These are phyloP conservation scores for Leiothrix lutea DNA, from an alignment of 2,113 vertebrate species.

Conservation along the genomic window DNA sequence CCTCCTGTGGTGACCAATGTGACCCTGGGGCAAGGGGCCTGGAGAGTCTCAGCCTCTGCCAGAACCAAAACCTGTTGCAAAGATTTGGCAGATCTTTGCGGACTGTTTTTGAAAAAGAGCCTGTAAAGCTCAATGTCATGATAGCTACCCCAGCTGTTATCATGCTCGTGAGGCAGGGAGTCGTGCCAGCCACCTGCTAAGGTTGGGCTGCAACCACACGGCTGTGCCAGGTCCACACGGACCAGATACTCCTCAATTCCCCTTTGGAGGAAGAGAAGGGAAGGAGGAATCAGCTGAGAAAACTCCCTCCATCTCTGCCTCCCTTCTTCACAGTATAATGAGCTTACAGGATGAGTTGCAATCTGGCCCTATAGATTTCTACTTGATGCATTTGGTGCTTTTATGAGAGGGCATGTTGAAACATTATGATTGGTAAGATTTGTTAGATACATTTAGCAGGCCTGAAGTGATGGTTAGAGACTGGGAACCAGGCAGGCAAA, in stretches of 20 bases:
- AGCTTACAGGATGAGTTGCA: neutral
- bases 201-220: rapidly evolving
- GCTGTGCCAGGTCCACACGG: rapidly evolving
- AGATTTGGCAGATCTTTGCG: neutral
- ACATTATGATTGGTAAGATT: neutral
- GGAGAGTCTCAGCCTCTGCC: neutral
- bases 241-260: rapidly evolving
- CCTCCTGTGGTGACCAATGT: neutral
- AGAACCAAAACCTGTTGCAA: rapidly evolving
- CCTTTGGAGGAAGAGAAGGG: neutral
- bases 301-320: neutral
- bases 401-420: neutral
- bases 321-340: neutral
- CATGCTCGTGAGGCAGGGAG: rapidly evolving
- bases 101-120: neutral
- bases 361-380: neutral
- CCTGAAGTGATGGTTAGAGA: neutral
- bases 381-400: neutral
- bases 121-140: neutral
- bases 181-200: rapidly evolving
- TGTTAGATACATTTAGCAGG: neutral
- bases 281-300: neutral
- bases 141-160: neutral
- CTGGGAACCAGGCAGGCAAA: neutral
- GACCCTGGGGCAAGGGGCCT: neutral